Evolutionary conservation across 2,113 vertebrate species (phyloP).

Genomic region (Thinocorus orbignyianus): DNA sequence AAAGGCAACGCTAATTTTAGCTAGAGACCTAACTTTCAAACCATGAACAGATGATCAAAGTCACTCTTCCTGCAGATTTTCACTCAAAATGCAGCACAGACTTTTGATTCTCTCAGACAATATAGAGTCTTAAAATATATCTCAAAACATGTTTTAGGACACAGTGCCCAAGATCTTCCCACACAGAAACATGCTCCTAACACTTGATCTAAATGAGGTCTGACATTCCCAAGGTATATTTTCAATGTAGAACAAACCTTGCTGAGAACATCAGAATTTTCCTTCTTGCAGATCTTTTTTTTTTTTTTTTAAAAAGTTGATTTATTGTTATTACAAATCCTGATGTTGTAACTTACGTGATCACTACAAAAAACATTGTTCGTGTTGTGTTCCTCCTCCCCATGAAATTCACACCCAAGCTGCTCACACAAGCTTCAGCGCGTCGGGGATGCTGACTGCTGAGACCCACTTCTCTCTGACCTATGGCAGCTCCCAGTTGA

Average conservation of each 20-base stretch:
- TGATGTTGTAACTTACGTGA: not conserved
- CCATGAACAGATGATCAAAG: not conserved
- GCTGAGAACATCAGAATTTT: not conserved
- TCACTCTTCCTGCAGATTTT: not conserved
- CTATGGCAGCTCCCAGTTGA: rapidly evolving
- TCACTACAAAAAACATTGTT: not conserved
- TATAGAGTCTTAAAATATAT: not conserved
- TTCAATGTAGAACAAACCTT: not conserved
- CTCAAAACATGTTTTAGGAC: not conserved
- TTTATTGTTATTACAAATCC: not conserved
- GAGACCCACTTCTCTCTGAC: not conserved
- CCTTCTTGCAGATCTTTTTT: not conserved
- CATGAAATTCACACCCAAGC: not conserved
- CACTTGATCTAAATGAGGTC: not conserved
- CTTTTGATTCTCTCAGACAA: not conserved
- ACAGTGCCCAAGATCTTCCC: not conserved
- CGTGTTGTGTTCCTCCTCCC: not conserved
- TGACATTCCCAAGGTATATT: not conserved
- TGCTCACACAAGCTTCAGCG: not conserved
- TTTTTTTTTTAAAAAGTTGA: not conserved
- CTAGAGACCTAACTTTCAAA: not conserved
- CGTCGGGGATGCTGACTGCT: not conserved
- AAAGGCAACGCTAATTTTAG: not conserved
- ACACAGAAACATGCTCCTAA: not conserved
- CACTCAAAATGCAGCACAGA: not conserved